Conservation (phyloP, 2,888 invertebrate species). For the Cremastobaeus sp. region DNA sequence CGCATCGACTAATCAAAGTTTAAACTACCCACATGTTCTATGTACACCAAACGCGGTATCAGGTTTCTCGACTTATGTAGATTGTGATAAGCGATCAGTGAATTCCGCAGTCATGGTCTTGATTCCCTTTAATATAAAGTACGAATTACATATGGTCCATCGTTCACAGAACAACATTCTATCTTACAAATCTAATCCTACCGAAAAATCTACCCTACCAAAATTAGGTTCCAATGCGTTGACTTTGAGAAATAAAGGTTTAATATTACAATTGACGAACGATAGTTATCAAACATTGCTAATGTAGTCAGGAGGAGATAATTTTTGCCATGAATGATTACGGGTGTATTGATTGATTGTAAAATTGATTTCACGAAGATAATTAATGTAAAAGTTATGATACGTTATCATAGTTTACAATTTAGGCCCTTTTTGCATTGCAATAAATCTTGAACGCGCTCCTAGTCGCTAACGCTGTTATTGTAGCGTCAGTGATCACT, state of each 20-base stretch:
- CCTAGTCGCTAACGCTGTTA: constrained; percentile 52
- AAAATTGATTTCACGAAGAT: no score
- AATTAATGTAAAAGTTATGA: no score
- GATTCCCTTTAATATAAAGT: constrained; percentile 61
- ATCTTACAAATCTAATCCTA: constrained; percentile 67
- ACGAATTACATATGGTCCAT: constrained; percentile 70
- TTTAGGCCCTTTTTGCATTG: no score
- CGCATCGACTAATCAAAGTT: no score
- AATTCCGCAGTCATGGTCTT: constrained; percentile 26
- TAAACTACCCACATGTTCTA: no score
- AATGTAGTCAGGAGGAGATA: no score
- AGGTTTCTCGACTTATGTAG: constrained; percentile 29
- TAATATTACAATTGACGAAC: no score
- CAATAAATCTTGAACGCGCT: constrained; percentile 33
- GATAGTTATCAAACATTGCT: no score
- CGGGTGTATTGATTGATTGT: no score
- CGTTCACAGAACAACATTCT: constrained; percentile 62
- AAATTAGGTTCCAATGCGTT: constrained; percentile 64
- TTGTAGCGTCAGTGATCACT: constrained; percentile 56
- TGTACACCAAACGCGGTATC: not conserved
- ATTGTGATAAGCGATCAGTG: constrained; percentile 47
- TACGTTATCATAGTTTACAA: no score
- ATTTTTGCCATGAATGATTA: no score
- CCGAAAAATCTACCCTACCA: constrained; percentile 68
- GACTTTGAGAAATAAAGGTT: constrained; percentile 70